phyloP scores from a whole-genome alignment of 2,113 vertebrate species.

The Antigone vipio region DNA sequence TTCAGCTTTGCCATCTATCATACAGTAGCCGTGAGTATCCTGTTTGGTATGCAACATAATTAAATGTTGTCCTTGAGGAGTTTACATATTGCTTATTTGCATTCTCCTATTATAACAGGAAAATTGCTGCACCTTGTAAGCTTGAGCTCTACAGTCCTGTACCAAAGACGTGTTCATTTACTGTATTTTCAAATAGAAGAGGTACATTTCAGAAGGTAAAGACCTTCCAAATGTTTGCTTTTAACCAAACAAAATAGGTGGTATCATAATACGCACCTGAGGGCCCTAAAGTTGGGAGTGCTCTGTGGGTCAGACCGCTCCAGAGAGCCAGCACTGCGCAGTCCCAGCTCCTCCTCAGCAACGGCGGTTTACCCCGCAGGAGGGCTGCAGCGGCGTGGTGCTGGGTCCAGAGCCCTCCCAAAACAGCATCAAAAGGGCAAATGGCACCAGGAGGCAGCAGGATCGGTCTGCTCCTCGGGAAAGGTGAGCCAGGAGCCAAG shows the following conservation, averaged over 20 bases:
- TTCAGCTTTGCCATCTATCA: not conserved
- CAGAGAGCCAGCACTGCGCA: not conserved
- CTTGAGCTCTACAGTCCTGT: not conserved
- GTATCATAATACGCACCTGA: rapidly evolving
- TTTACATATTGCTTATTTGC: not conserved
- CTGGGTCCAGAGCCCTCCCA: rapidly evolving
- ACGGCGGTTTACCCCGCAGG: rapidly evolving
- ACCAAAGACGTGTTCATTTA: not conserved
- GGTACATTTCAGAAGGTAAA: not conserved
- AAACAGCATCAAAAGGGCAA: not conserved
- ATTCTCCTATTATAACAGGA: not conserved
- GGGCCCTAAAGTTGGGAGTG: not conserved
- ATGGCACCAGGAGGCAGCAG: not conserved
- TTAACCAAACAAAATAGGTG: not conserved
- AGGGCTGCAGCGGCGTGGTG: rapidly evolving
- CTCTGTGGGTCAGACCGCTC: rapidly evolving
- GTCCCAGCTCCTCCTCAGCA: too few species aligned
- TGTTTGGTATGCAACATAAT: not conserved
- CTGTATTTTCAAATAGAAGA: not conserved
- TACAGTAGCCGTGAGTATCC: not conserved
- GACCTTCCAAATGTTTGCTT: not conserved
- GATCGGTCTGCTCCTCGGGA: too few species aligned
- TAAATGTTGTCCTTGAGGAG: conserved; percentile 15
- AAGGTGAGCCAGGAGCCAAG: not conserved
- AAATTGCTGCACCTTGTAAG: not conserved